Conservation (phyloP, 2,113 vertebrate species). For the Silurus asotus region DNA sequence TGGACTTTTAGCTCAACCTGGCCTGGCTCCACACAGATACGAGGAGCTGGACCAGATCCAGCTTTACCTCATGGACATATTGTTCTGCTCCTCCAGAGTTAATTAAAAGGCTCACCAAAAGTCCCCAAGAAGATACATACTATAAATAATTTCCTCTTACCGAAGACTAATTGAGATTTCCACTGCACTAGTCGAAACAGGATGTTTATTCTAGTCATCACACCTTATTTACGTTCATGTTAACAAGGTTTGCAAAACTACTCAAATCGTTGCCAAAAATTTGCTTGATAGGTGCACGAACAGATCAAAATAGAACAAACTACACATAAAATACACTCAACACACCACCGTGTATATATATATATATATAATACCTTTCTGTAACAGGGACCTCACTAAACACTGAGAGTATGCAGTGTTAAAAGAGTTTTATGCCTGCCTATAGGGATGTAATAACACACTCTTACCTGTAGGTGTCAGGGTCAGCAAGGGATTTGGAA, state of each 20-base stretch:
- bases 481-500: neutral
- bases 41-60: neutral
- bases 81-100: neutral
- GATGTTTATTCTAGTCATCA: too few relatives aligned
- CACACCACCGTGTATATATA: neutral
- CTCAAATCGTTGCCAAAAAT: neutral
- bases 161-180: neutral
- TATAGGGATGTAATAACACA: neutral
- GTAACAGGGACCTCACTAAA: neutral
- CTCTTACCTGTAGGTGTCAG: constrained; percentile 19
- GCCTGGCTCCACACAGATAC: too few relatives aligned
- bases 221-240: too few relatives aligned
- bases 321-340: neutral
- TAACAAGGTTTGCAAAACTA: neutral
- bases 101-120: neutral
- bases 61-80: neutral
- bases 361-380: neutral
- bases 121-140: neutral
- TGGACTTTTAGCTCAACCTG: neutral
- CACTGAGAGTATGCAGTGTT: too few relatives aligned
- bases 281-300: neutral
- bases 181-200: neutral
- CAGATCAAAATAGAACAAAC: neutral
- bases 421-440: neutral
- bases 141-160: neutral